Evolutionary conservation across 2,797 vertebrate species (phyloP).

Genomic region (Mastacembelus armatus): DNA sequence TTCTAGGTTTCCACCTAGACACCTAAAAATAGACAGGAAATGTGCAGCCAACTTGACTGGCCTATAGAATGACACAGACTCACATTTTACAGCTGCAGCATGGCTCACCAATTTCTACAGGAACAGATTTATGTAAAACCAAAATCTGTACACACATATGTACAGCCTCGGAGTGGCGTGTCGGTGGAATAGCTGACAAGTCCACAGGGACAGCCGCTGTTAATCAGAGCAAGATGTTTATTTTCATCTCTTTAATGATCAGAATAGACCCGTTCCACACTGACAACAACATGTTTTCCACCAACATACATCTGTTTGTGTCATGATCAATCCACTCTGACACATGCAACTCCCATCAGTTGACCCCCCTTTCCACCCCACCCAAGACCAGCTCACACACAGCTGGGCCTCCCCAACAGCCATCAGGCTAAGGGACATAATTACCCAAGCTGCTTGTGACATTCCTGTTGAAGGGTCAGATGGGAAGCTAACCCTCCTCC

Average conservation of each 20-base stretch:
- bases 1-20: constrained; percentile 32
- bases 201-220: constrained; percentile 50
- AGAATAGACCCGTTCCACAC: constrained; percentile 52
- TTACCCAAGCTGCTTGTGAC: constrained; percentile 83
- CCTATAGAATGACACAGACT: constrained; percentile 21
- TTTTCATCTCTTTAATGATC: constrained; percentile 76
- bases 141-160: constrained; percentile 54
- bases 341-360: constrained; percentile 56
- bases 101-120: constrained; percentile 36
- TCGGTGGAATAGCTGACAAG: constrained; percentile 49
- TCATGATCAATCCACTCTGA: constrained; percentile 75
- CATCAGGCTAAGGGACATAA: constrained; percentile 71
- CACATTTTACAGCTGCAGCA: constrained; percentile 30
- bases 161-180: constrained; percentile 23
- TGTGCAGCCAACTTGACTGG: background rate
- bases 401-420: constrained; percentile 55
- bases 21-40: background rate
- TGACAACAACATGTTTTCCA: constrained; percentile 66
- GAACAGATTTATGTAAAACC: constrained; percentile 61
- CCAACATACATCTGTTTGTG: constrained; percentile 80
- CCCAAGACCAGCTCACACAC: constrained; percentile 10
- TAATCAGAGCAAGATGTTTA: constrained; percentile 78
- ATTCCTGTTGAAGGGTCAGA: constrained; percentile 85
- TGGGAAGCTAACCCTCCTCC: constrained; percentile 57
- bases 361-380: background rate